These are phyloP conservation scores for Coreoperca whiteheadi DNA, from an alignment of 2,113 vertebrate genomes.

Conservation along the genomic window DNA sequence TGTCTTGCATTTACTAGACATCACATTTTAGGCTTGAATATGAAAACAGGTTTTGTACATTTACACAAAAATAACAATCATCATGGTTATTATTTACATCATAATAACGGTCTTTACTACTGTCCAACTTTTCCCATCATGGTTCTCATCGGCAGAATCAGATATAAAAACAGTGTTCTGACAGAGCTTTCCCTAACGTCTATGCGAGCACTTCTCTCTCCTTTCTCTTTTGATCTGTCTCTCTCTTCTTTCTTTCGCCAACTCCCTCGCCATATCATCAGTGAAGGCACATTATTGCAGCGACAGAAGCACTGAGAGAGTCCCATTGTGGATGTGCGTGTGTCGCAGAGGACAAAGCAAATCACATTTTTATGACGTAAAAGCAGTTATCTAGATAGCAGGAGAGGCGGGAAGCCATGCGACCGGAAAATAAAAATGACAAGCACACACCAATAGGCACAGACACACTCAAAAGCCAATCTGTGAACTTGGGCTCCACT, in stretches of 20 bases:
- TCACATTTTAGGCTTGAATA: background rate
- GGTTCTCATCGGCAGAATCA: background rate
- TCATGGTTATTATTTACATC: background rate
- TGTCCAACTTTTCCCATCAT: background rate
- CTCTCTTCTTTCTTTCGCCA: background rate
- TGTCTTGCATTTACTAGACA: background rate
- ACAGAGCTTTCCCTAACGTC: conserved; percentile 9
- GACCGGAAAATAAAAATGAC: conserved; percentile 28
- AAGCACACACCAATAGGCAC: conserved; percentile 28
- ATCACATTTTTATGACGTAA: conserved; percentile 24
- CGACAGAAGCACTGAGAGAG: conserved; percentile 6
- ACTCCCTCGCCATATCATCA: conserved; percentile 26
- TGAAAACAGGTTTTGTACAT: background rate
- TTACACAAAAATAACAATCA: background rate
- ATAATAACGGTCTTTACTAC: background rate
- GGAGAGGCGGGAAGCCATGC: conserved; percentile 27
- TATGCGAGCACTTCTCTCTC: background rate
- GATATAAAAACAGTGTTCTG: background rate
- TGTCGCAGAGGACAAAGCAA: conserved; percentile 1
- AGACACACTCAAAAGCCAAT: conserved; percentile 12
- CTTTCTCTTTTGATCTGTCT: background rate
- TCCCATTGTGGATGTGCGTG: background rate
- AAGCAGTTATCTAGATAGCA: conserved; percentile 30
- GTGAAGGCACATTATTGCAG: conserved; percentile 11
- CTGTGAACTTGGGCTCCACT: conserved; percentile 14